A percentile compares a stretch with the other conserved stretches of the same genome.
phyloP scores from a whole-genome alignment of 2,888 invertebrate species.

The Eilema caniola region DNA sequence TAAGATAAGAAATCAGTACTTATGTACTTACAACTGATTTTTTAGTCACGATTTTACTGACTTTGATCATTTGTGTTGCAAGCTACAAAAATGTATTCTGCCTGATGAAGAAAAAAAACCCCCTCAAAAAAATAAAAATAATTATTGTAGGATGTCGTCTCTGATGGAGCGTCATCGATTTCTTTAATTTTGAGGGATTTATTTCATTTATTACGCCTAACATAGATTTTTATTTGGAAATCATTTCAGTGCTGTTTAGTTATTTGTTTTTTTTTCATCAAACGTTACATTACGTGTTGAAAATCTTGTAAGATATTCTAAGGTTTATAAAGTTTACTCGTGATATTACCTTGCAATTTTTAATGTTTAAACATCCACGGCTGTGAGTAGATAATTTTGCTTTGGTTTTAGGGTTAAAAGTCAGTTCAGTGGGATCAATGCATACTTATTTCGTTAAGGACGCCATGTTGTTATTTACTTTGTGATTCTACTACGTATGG shows the following conservation, averaged over 20 bases:
- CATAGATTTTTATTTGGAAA: conserved; percentile 48
- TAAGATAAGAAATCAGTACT: too few species aligned
- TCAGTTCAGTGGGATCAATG: conserved; percentile 30
- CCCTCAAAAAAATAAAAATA: conserved; percentile 48
- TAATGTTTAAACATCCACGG: conserved; percentile 42
- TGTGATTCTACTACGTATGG: conserved; percentile 67
- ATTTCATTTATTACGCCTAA: conserved; percentile 59
- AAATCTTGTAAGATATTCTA: conserved; percentile 42
- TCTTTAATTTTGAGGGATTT: conserved; percentile 72
- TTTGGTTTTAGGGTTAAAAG: conserved; percentile 25
- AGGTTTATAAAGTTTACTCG: conserved; percentile 35
- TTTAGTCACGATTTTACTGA: background rate
- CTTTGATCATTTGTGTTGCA: conserved; percentile 14
- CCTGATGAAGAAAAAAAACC: conserved; percentile 19
- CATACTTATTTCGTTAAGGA: conserved; percentile 58
- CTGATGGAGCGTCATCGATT: conserved; percentile 71
- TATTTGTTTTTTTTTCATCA: conserved; percentile 34
- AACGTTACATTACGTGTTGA: conserved; percentile 30
- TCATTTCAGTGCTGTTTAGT: conserved; percentile 48
- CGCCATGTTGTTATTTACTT: conserved; percentile 86
- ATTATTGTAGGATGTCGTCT: conserved; percentile 66
- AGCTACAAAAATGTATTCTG: conserved; percentile 18
- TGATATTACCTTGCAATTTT: conserved; percentile 30
- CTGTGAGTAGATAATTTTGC: conserved; percentile 45
- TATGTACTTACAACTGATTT: too few species aligned